phyloP scores from a whole-genome alignment of 2,797 vertebrate genomes.

The Neosilurus mollespiculum region DNA sequence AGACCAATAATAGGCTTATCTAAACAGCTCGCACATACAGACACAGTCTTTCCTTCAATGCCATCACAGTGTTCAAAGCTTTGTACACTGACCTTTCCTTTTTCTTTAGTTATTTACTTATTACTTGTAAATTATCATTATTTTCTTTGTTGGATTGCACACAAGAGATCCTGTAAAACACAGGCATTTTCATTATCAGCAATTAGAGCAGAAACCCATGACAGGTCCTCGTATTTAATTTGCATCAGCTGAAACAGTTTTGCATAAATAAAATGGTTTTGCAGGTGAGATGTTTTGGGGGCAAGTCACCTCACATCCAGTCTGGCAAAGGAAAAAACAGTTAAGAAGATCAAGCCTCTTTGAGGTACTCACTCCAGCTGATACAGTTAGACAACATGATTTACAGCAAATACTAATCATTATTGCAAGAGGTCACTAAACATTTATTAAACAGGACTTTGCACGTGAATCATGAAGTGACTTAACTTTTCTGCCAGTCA shows the following conservation, averaged over 20 bases:
- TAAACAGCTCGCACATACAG: conserved; percentile 10
- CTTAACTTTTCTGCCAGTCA: background rate
- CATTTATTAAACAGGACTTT: background rate
- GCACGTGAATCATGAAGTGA: background rate
- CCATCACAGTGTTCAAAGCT: conserved; percentile 1
- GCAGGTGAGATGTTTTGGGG: background rate
- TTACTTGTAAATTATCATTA: background rate
- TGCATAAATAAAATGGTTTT: background rate
- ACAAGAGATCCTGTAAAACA: background rate
- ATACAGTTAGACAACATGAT: background rate
- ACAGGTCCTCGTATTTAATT: background rate
- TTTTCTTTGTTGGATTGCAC: background rate
- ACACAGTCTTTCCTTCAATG: background rate
- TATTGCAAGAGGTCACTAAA: too few relatives aligned
- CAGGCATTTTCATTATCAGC: background rate
- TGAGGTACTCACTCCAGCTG: background rate
- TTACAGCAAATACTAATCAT: background rate
- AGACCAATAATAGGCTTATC: conserved; percentile 1
- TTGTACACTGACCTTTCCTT: background rate
- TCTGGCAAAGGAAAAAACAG: background rate
- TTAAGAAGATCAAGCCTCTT: conserved; percentile 8
- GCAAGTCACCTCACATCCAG: background rate
- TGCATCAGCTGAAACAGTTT: background rate
- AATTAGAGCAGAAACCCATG: background rate
- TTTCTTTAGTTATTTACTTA: background rate